phyloP scores from a whole-genome alignment of 2,888 invertebrate genomes.

The Pherbina coryleti region DNA sequence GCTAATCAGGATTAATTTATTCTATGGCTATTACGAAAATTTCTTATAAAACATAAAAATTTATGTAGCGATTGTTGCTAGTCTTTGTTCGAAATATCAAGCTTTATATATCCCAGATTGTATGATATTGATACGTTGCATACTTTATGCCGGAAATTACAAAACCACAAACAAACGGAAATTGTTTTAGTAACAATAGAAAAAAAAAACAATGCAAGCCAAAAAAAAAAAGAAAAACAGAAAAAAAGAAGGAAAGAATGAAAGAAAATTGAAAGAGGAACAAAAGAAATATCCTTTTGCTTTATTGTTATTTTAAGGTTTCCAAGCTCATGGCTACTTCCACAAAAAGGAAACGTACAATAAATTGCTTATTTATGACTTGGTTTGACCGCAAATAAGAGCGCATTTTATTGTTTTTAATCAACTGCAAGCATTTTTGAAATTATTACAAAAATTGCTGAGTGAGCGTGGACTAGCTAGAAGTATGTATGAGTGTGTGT shows the following conservation, averaged over 20 bases:
- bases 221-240: background rate
- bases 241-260: background rate
- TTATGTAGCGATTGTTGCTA: no score
- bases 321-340: background rate
- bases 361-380: conserved; percentile 66
- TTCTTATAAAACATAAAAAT: background rate
- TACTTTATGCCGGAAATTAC: conserved; percentile 12
- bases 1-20: background rate
- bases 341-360: conserved; percentile 57
- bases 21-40: background rate
- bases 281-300: no score
- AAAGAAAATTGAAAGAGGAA: background rate
- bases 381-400: conserved; percentile 55
- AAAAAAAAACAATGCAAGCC: no score
- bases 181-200: conserved; percentile 14
- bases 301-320: background rate
- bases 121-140: background rate
- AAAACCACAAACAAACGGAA: conserved; percentile 3
- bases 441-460: conserved; percentile 22
- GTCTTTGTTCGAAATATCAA: no score
- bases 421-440: conserved; percentile 54
- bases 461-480: background rate
- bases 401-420: conserved; percentile 63
- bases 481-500: background rate
- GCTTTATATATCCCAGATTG: no score